These are phyloP conservation scores for Lonchura striata DNA, from an alignment of 2,113 vertebrate species.

Conservation along the genomic window DNA sequence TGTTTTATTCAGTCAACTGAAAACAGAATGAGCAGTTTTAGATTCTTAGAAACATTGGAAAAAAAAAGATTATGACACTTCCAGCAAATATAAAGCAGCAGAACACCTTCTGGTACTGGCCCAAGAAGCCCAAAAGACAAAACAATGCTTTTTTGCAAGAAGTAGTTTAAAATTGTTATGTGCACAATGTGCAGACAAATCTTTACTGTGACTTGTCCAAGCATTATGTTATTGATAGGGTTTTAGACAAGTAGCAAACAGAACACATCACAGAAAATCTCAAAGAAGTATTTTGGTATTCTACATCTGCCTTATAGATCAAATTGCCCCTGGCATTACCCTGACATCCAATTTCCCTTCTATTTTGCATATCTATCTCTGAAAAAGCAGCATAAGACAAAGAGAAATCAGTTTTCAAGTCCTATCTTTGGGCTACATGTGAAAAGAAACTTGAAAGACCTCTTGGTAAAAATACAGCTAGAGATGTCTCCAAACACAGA, in stretches of 20 bases:
- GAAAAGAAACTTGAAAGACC: background rate
- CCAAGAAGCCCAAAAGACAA: background rate
- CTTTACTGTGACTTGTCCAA: background rate
- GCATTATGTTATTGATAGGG: background rate
- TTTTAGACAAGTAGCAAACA: background rate
- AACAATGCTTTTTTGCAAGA: background rate
- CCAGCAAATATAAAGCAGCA: background rate
- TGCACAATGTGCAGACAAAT: background rate
- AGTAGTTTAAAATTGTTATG: background rate
- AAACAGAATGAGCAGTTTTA: background rate
- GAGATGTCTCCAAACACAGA: background rate
- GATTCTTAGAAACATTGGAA: background rate
- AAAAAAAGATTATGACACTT: background rate
- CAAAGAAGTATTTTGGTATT: background rate
- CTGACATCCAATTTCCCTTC: background rate
- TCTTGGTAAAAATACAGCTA: background rate
- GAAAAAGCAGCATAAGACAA: background rate
- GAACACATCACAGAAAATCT: background rate
- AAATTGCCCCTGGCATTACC: background rate
- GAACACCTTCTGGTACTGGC: background rate
- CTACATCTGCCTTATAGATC: background rate
- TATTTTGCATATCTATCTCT: background rate
- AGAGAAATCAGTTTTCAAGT: background rate
- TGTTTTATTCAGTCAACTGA: background rate
- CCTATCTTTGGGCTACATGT: fast-evolving